Percentiles rank a stretch among this genome's conserved stretches.
Evolutionary conservation across 2,797 vertebrate species (phyloP).

Genomic region (Malacoraja senta): DNA sequence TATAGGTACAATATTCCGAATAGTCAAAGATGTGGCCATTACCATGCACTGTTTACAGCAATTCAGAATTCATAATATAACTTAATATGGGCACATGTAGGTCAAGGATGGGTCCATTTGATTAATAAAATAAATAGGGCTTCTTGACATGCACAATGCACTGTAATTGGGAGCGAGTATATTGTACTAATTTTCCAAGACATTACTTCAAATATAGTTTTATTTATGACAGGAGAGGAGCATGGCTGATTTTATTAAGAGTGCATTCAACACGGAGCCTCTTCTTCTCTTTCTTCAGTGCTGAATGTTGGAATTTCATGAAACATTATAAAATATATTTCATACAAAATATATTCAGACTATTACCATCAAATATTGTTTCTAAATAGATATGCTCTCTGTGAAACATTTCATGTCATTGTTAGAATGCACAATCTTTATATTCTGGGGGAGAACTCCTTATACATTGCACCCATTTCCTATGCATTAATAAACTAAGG

Average conservation of each 20-base stretch:
- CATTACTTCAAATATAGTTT: conserved; percentile 25
- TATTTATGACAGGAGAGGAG: not conserved
- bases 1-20: not conserved
- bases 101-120: not conserved
- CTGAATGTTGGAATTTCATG: not conserved
- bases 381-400: not conserved
- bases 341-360: not conserved
- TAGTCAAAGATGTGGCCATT: not conserved
- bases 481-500: not conserved
- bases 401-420: not conserved
- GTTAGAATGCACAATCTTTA: not conserved
- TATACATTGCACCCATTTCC: not conserved
- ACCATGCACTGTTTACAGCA: not conserved
- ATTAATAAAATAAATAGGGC: not conserved
- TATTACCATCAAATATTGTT: not conserved
- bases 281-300: not conserved
- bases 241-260: not conserved
- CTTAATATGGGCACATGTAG: not conserved
- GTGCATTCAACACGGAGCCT: not conserved
- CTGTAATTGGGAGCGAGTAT: not conserved
- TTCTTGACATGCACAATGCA: not conserved
- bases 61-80: not conserved
- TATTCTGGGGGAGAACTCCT: not conserved
- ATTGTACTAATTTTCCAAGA: conserved; percentile 2
- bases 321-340: not conserved